Percentiles rank a stretch among this genome's conserved stretches.
Evolutionary conservation across 92 coral and sea anemone genomes (phyloP).

Genomic region (Actinostola sp.): DNA sequence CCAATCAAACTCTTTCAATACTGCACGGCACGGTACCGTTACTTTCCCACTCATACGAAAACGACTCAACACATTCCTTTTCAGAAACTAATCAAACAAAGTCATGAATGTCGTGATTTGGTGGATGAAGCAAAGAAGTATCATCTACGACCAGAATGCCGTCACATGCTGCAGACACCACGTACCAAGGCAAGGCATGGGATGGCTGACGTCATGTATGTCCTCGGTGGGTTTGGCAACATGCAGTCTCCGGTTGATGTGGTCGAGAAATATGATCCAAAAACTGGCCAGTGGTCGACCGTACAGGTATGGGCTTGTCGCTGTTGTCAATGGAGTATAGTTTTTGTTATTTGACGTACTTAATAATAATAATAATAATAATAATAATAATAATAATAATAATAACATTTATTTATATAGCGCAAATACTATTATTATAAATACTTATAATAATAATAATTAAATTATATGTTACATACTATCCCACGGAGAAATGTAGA

Average conservation of each 20-base stretch:
- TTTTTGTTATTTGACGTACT: no score
- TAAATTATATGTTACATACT: no score
- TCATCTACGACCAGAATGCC: slow-evolving; percentile 97
- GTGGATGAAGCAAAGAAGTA: slow-evolving; percentile 96
- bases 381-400: background rate
- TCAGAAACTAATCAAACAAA: slow-evolving; percentile 74
- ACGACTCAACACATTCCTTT: no score
- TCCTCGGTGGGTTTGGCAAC: slow-evolving; percentile 98
- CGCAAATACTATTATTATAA: no score
- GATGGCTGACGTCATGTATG: slow-evolving; percentile 85
- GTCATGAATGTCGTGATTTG: slow-evolving; percentile 91
- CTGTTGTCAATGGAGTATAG: no score
- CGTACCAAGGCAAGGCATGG: slow-evolving; percentile 90
- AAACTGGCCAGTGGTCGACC: slow-evolving; percentile 69
- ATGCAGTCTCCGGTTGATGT: slow-evolving; percentile 90
- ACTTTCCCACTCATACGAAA: no score
- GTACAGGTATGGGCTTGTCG: slow-evolving; percentile 84
- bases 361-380: no score
- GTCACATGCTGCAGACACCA: slow-evolving; percentile 76
- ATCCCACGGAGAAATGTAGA: no score
- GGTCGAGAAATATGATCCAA: slow-evolving; percentile 94
- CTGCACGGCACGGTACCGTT: no score
- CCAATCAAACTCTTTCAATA: no score
- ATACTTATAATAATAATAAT: no score
- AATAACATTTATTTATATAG: no score